These are phyloP conservation scores for Lepilemur septentrionalis DNA, from an alignment of 2,797 vertebrate genomes.

Conservation along the genomic window DNA sequence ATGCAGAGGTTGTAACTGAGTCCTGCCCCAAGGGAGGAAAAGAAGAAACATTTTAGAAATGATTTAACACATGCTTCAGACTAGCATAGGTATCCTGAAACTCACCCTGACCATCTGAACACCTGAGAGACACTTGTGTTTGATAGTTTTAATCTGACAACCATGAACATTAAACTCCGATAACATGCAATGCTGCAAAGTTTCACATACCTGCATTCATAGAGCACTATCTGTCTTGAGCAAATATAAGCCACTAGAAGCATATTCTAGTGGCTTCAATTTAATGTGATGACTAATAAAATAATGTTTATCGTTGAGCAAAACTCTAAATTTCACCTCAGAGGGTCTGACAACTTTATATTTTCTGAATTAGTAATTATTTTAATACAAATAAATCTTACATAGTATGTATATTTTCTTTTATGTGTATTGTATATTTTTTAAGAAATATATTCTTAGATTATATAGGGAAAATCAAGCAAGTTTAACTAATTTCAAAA, in stretches of 20 bases:
- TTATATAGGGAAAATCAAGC: background rate
- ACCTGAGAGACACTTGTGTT: background rate
- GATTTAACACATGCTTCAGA: background rate
- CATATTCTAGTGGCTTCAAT: background rate
- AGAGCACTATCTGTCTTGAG: background rate
- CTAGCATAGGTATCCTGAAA: background rate
- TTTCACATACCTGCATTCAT: background rate
- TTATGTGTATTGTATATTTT: background rate
- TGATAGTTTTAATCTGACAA: background rate
- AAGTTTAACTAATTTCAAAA: background rate
- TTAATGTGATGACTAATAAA: slow-evolving; percentile 12
- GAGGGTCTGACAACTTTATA: background rate
- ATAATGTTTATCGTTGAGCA: background rate
- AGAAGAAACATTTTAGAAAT: background rate
- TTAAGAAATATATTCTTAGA: background rate
- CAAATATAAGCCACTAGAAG: background rate
- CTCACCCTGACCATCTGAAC: background rate
- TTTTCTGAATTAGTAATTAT: slow-evolving; percentile 16
- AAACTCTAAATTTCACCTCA: background rate
- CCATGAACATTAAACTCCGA: background rate
- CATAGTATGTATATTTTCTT: background rate
- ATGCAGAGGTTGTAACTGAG: background rate
- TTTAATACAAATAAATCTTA: background rate
- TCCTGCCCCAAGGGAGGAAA: background rate
- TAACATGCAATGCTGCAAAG: background rate